Base-by-base conservation (phyloP, 2,888 invertebrate genomes). In the Ecliptopera silaceata region DNA sequence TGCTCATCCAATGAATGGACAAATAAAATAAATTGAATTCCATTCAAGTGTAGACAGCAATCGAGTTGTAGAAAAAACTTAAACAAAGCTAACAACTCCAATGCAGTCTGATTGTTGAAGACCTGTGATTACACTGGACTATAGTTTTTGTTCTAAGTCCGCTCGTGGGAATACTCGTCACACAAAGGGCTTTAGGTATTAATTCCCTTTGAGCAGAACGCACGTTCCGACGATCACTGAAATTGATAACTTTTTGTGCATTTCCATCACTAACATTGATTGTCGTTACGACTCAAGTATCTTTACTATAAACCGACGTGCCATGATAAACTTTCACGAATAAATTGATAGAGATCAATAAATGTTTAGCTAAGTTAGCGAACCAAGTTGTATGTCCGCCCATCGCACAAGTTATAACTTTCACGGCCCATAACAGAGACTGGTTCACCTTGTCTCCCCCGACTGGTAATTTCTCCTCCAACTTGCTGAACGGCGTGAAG, bases 391-490 rank as follows among this genome's bases (percentile, higher is more conserved):
- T 53, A 51, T 43, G 58, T 64, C 64, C 61, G 61, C 43, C 57
- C 60, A 59, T 59, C 50, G 63, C 56, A 68, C 69, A 69, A 71
- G 77, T 70, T 75, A 84, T 87, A 83, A 88, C 89, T 89, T 88
- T 89, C 89, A 82, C 88, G 73, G 78, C 62, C 82, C 79, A 77
- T 79, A 77, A 75, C 70, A 64, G 72, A 72, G 75, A 80, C 80
- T 79, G 69, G 86, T 76, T 85, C 77, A 82, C 84, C 87, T 86
- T 85, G 84, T 76, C 71, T 72, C 69, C 70, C 71, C 68, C 66
- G 69, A 78, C 81, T 60, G 75, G 82, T 81, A 84, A 84, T 88
- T 88, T 89, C 88, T 83, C 88, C 74, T 51, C 62, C 68, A 69
- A 70, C 64, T 71, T 71, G 79, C 82, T 79, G 77, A 78, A 79